Percentiles rank a stretch among this genome's conserved stretches.
Evolutionary conservation across 2,888 invertebrate genomes (phyloP).

Genomic region (Orchestes rusci): DNA sequence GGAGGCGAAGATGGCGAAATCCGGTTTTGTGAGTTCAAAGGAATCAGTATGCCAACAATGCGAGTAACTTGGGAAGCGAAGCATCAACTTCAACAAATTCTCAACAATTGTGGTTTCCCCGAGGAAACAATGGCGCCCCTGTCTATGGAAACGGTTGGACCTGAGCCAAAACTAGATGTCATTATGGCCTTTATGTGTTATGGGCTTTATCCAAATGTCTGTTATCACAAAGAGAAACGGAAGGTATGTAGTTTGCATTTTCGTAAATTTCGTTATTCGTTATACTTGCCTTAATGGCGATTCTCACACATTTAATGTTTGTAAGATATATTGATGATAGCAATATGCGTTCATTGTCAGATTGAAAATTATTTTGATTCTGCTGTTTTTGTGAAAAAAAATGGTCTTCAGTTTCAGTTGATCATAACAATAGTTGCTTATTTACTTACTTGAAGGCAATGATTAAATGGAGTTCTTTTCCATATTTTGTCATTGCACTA

Average conservation of each 20-base stretch:
- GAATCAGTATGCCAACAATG: slow-evolving; percentile 77
- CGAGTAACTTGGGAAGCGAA: slow-evolving; percentile 90
- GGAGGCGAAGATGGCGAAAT: slow-evolving; percentile 71
- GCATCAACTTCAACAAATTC: slow-evolving; percentile 52
- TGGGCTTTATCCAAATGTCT: slow-evolving; percentile 96
- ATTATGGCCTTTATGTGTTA: slow-evolving; percentile 79
- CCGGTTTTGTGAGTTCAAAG: slow-evolving; percentile 83
- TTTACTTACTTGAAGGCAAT: too few species aligned
- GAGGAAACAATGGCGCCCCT: slow-evolving; percentile 76
- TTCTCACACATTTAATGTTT: too few species aligned
- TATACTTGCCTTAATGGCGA: too few species aligned
- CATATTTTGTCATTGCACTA: too few species aligned
- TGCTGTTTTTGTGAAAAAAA: too few species aligned
- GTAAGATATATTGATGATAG: too few species aligned
- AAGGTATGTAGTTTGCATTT: slow-evolving; percentile 62
- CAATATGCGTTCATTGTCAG: too few species aligned
- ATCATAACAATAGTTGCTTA: too few species aligned
- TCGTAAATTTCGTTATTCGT: too few species aligned
- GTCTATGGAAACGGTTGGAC: slow-evolving; percentile 66
- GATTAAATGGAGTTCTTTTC: too few species aligned
- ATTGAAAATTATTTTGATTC: too few species aligned
- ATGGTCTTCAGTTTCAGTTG: too few species aligned
- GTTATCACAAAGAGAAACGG: slow-evolving; percentile 89
- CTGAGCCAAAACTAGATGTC: slow-evolving; percentile 74
- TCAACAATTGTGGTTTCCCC: slow-evolving; percentile 75